A percentile compares a stretch with the other conserved stretches of the same genome.
phyloP scores from a whole-genome alignment of 2,797 vertebrate species.

The Allobates femoralis region DNA sequence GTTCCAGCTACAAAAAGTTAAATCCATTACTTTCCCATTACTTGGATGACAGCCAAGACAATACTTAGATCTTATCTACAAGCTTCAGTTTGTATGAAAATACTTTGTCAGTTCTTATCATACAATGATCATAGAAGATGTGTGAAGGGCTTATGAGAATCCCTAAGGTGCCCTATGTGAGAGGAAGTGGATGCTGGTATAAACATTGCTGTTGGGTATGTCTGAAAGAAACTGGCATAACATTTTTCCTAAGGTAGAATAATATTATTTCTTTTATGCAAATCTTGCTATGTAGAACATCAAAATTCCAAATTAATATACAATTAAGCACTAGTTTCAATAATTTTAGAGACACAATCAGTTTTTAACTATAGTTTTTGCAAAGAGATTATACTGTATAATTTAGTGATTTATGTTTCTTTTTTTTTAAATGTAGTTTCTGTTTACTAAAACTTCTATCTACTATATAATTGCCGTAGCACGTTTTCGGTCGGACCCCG shows the following conservation, averaged over 20 bases:
- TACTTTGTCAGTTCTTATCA: slow-evolving; percentile 30
- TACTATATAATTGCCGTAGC: too few relatives aligned
- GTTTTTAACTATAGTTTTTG: neutral
- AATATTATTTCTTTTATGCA: slow-evolving; percentile 15
- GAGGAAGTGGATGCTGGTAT: slow-evolving; percentile 3
- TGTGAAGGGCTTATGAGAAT: slow-evolving; percentile 15
- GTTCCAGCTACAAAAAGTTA: neutral
- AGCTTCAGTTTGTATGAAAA: slow-evolving; percentile 1
- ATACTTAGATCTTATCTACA: slow-evolving; percentile 33
- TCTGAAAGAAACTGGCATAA: neutral
- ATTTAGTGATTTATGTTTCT: neutral
- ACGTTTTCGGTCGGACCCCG: too few relatives aligned
- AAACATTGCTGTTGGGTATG: slow-evolving; percentile 6
- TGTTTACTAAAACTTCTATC: neutral
- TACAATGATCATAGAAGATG: slow-evolving; percentile 16
- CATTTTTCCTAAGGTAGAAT: slow-evolving; percentile 7
- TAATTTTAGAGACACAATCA: neutral
- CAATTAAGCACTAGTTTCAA: neutral
- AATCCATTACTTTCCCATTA: slow-evolving; percentile 1
- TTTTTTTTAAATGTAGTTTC: neutral
- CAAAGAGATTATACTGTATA: neutral
- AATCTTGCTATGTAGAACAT: neutral
- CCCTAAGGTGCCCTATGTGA: slow-evolving; percentile 3
- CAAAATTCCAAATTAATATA: neutral
- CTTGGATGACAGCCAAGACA: slow-evolving; percentile 25